These are phyloP conservation scores for Ornithoptera alexandrae DNA, from an alignment of 2,888 invertebrate species.

Conservation along the genomic window DNA sequence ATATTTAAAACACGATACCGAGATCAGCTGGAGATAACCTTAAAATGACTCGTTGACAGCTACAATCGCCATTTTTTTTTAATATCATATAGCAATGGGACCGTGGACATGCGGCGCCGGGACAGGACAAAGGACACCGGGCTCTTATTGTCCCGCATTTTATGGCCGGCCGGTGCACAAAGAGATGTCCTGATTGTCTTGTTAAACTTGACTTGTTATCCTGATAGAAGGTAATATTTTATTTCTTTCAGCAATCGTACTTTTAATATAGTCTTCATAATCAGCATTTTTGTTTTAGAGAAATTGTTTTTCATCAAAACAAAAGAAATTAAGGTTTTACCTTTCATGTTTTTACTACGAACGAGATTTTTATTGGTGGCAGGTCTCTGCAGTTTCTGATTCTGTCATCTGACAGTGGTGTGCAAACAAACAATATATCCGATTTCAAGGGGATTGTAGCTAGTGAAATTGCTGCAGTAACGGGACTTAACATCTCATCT, in stretches of 20 bases:
- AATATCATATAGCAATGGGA: background rate
- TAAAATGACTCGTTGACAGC: background rate
- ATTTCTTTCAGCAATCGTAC: slow-evolving; percentile 1
- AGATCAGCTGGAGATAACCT: too few relatives aligned
- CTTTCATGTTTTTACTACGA: too few relatives aligned
- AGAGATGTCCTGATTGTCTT: slow-evolving; percentile 24
- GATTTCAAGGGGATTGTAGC: too few relatives aligned
- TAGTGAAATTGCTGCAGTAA: too few relatives aligned
- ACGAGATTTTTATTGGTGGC: too few relatives aligned
- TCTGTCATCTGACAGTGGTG: too few relatives aligned
- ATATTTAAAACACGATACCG: too few relatives aligned
- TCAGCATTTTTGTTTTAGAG: background rate
- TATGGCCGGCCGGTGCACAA: slow-evolving; percentile 9
- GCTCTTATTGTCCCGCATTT: slow-evolving; percentile 12
- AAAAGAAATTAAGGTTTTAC: too few relatives aligned
- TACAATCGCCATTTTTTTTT: slow-evolving; percentile 5
- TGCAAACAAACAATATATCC: too few relatives aligned
- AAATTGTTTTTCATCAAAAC: too few relatives aligned
- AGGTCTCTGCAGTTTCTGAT: too few relatives aligned
- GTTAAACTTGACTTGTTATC: slow-evolving; percentile 3
- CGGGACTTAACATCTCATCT: too few relatives aligned
- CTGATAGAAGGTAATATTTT: slow-evolving; percentile 1
- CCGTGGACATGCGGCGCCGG: slow-evolving; percentile 11
- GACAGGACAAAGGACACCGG: slow-evolving; percentile 23
- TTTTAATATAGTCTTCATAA: background rate